Evolutionary conservation across 2,113 vertebrate species (phyloP), one percentile per base, ranked within the genome.

Genomic region (Aegithalos caudatus): DNA sequence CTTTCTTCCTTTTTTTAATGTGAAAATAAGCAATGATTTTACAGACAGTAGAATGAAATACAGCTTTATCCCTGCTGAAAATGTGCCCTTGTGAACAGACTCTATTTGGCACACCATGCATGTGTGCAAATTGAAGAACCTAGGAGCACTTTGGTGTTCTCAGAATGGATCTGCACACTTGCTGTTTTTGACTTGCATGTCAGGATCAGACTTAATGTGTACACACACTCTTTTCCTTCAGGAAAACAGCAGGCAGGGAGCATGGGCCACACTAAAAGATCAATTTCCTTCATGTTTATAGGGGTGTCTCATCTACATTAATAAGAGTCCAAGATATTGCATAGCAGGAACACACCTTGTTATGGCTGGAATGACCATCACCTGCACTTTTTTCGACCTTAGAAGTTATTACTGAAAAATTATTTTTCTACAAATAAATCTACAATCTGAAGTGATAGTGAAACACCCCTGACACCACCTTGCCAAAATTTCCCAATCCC

Each of bases 391-490:
- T 40, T 86, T 62, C 11, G 44, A 86, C 10, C 8, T 53, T 53
- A 65, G 7, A 54, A 53, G 6, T 37, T 53, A 65, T 37, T 53
- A 65, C 4, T 0, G 1, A 73, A 64, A 80, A 42, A 3, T 14
- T n/a, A 10, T 44, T 87, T 89, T 78, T 64, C 3, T 35, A 61
- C 17, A 72, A 77, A 65, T 45, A 81, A 62, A 58, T 65, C 31
- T 37, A 33, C 19, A 69, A 9, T 23, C 11, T 47, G 29, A 64
- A 66, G 76, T 10, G 10, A 56, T 22, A 67, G 21, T 6, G 17
- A 81, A 80, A 14, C 11, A 74, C 2, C 0, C 1, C 2, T 16
- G 38, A 14, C 7, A 57, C 14, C 1, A 29, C 11, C 2, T 17
- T 22, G 22, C 7, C 8, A 13, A 23, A 54, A n/a, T 31, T 13